These are phyloP conservation scores for Netelia melanura DNA, from an alignment of 2,888 invertebrate genomes.

Conservation along the genomic window DNA sequence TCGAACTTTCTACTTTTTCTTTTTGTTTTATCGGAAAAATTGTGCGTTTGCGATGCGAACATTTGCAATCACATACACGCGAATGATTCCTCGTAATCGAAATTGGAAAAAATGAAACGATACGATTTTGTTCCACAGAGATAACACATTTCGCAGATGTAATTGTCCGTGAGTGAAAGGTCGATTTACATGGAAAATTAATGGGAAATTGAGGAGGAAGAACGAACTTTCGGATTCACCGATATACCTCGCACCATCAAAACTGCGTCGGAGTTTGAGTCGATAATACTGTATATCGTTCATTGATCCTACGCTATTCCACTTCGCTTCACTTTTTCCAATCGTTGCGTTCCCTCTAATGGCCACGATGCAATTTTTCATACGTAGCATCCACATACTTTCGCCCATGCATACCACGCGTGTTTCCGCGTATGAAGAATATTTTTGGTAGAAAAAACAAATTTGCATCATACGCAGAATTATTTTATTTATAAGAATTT, in stretches of 20 bases:
- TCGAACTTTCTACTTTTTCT: neutral
- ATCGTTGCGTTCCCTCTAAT: constrained; percentile 42
- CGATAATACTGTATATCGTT: constrained; percentile 31
- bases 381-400: neutral
- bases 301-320: constrained; percentile 36
- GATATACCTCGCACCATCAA: constrained; percentile 35
- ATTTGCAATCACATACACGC: neutral
- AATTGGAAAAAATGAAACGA: constrained; percentile 21
- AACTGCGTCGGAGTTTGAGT: constrained; percentile 49
- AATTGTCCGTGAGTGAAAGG: constrained; percentile 44
- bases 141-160: constrained; percentile 25
- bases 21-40: neutral
- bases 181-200: constrained; percentile 52
- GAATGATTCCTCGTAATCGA: neutral
- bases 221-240: constrained; percentile 6
- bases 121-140: constrained; percentile 28
- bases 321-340: constrained; percentile 24
- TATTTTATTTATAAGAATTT: no score
- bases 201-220: constrained; percentile 45
- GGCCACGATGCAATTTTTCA: constrained; percentile 41
- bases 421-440: neutral
- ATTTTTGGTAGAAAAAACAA: no score
- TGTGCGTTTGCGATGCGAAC: constrained; percentile 1
- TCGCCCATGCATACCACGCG: neutral
- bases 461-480: no score